Evolutionary conservation across 64 coral and sea anemone genomes (phyloP).

Genomic region (Stichodactyla mertensii): DNA sequence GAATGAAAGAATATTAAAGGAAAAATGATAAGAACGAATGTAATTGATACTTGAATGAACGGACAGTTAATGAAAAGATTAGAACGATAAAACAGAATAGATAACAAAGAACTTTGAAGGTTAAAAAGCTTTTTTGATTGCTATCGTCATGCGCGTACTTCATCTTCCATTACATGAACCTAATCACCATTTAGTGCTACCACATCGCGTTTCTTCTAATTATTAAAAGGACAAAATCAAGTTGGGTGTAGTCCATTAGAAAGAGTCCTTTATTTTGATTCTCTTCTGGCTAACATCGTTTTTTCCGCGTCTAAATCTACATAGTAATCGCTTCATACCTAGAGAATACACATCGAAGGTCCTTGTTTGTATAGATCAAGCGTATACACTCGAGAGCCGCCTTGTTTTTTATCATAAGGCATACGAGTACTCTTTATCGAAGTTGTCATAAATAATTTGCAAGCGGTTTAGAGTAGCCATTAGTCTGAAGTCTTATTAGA

Average conservation of each 20-base stretch:
- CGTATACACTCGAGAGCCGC: not conserved
- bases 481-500: slow-evolving; percentile 17
- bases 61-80: not conserved
- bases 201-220: too few species aligned
- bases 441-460: not conserved
- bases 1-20: not conserved
- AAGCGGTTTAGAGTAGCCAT: not conserved
- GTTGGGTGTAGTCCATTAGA: too few species aligned
- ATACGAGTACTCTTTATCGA: not conserved
- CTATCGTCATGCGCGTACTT: not conserved
- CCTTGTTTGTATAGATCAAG: not conserved
- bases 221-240: too few species aligned
- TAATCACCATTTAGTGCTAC: too few species aligned
- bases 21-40: not conserved
- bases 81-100: not conserved
- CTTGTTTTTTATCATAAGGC: not conserved
- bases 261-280: not conserved
- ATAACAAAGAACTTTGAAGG: not conserved
- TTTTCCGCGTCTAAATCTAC: too few species aligned
- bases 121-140: not conserved
- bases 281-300: too few species aligned
- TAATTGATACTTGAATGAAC: slow-evolving; percentile 9
- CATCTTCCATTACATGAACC: not conserved
- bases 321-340: not conserved
- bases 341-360: not conserved